Evolutionary conservation across 2,113 vertebrate genomes (phyloP), one percentile per base, ranked within the genome.

Genomic region (Phoxinus phoxinus): DNA sequence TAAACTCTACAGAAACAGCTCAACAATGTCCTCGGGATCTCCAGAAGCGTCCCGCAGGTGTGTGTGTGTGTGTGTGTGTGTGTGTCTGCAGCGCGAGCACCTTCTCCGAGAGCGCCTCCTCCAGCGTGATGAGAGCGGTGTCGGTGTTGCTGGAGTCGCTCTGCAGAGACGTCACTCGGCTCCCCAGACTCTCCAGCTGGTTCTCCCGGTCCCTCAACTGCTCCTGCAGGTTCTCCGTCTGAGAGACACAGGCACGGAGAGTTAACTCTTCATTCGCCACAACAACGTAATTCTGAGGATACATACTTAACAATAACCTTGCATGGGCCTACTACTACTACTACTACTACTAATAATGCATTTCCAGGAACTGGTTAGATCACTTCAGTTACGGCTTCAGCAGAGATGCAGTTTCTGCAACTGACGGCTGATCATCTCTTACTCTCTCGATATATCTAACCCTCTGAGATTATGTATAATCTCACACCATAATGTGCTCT

Each of bases 141-240:
- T 99, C 98, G 0, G 98, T 99, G 81, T 99, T 99, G 90, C 97
- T 99, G 86, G 98, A 99, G 93, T 99, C 98, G 0, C 97, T 98
- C 89, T 99, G 98, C 87, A 99, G 91, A 0, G 97, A 98, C 87
- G 97, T 99, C 87, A 99, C 96, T 86, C 98, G 94, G 90, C 99
- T 97, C 92, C 96, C 97, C 89, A 99, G 92, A 79, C 96, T 98
- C 59, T 94, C 96, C 81, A 99, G 93, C 83, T 99, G 98, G 86
- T 98, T 99, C 92, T 99, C 98, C 91, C 98, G 99, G 92, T 99
- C 98, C 90, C 96, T 97, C 90, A 99, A 94, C 93, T 99, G 98
- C 87, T 99, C 97, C 94, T 98, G 93, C 63, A 99, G 96, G 91
- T 99, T 99, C 94, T 99, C 98, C 90, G 97, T 97, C 98, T 99